These are phyloP conservation scores for Ptyas mucosa DNA, from an alignment of 2,113 vertebrate species.

Conservation along the genomic window DNA sequence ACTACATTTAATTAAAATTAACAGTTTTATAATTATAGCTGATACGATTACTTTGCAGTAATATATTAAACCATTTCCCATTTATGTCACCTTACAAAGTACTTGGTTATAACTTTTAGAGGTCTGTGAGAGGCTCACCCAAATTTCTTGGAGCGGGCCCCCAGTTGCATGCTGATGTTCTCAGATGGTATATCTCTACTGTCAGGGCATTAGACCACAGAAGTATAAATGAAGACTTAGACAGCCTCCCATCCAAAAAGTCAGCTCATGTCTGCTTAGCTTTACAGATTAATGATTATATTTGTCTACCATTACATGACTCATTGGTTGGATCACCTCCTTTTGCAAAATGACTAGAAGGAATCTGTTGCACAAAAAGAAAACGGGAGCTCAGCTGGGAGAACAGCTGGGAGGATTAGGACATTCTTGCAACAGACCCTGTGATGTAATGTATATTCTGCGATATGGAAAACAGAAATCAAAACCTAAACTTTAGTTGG, in stretches of 20 bases:
- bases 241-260: background rate
- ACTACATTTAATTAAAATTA: background rate
- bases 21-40: background rate
- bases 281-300: background rate
- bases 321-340: background rate
- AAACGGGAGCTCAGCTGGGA: background rate
- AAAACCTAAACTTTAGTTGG: background rate
- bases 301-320: background rate
- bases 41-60: background rate
- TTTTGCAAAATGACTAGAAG: background rate
- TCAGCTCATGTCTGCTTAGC: background rate
- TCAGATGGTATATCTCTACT: background rate
- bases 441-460: background rate
- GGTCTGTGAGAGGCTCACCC: too few species aligned
- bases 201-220: background rate
- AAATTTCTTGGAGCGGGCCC: background rate
- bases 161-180: background rate
- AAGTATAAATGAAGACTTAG: background rate
- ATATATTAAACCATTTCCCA: background rate
- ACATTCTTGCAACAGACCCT: too few species aligned
- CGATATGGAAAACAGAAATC: background rate
- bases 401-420: too few species aligned
- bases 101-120: background rate
- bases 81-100: background rate
- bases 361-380: background rate